A percentile compares a stretch with the other conserved stretches of the same genome.
phyloP scores from a whole-genome alignment of 1,140 invertebrate species.

The Drosophila chauvacae region DNA sequence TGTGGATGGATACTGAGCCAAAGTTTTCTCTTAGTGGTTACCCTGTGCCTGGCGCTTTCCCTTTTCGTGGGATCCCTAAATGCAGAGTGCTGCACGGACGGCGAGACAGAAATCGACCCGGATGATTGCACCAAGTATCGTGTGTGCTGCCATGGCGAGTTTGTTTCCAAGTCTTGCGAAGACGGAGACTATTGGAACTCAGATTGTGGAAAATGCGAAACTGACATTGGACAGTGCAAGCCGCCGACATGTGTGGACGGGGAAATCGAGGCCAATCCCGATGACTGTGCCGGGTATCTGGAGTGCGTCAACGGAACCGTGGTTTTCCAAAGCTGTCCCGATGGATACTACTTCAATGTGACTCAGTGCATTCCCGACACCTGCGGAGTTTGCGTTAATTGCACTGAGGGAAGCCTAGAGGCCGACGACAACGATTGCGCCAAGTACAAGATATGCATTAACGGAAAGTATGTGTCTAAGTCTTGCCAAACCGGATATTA shows the following conservation, averaged over 20 bases:
- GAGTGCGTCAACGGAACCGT: constrained; percentile 28
- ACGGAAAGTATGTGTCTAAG: constrained; percentile 23
- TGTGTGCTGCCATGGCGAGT: constrained; percentile 51
- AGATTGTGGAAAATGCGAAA: neutral
- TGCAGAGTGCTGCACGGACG: constrained; percentile 53
- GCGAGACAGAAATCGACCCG: constrained; percentile 44
- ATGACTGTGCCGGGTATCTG: constrained; percentile 36
- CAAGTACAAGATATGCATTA: constrained; percentile 8
- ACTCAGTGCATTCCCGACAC: constrained; percentile 21
- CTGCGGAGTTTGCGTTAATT: constrained; percentile 28
- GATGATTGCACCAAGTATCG: constrained; percentile 57
- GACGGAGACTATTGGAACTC: constrained; percentile 49
- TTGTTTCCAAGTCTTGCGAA: constrained; percentile 47
- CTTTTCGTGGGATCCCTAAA: constrained; percentile 29
- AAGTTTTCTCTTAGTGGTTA: constrained; percentile 12
- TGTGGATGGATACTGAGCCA: neutral
- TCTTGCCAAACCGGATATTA: constrained; percentile 7
- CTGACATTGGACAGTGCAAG: constrained; percentile 26
- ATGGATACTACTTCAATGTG: constrained; percentile 32
- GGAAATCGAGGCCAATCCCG: constrained; percentile 18
- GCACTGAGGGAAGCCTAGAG: constrained; percentile 11
- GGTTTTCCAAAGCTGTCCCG: constrained; percentile 11
- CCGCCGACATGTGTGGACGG: constrained; percentile 35
- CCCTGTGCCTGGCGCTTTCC: constrained; percentile 31
- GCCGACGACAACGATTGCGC: constrained; percentile 11